Conservation (phyloP, 2,113 vertebrate genomes). For the Ciconia stormi region DNA sequence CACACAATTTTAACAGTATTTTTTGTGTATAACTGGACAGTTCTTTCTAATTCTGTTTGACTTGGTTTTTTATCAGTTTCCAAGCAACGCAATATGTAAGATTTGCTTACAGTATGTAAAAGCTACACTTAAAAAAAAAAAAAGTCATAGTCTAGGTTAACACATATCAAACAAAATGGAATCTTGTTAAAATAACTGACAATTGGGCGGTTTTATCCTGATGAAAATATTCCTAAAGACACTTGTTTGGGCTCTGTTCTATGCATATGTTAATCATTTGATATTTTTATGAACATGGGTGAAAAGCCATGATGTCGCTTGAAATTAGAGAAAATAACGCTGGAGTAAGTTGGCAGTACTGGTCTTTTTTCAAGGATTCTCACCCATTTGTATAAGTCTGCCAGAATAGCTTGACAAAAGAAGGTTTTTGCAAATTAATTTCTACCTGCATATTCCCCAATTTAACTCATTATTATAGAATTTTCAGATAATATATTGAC, state of each 20-base stretch:
- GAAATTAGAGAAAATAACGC: neutral
- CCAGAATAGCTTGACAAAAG: neutral
- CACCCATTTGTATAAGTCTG: neutral
- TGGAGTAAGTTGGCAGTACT: neutral
- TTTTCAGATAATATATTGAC: neutral
- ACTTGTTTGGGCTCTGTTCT: neutral
- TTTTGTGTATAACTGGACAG: neutral
- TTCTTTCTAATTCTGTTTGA: neutral
- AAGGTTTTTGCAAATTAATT: neutral
- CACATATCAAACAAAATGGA: neutral
- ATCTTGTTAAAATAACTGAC: neutral
- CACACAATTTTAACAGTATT: neutral
- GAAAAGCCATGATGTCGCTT: neutral
- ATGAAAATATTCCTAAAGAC: neutral
- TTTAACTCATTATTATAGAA: neutral
- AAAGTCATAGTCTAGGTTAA: neutral
- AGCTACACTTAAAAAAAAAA: neutral
- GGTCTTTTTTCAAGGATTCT: neutral
- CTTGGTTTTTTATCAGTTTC: neutral
- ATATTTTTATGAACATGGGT: neutral
- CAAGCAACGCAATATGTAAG: neutral
- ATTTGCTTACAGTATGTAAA: neutral
- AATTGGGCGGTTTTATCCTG: neutral
- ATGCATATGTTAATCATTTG: neutral
- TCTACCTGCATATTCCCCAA: neutral